Conservation (phyloP, 2,888 invertebrate genomes). For the Aphodius sticticus region DNA sequence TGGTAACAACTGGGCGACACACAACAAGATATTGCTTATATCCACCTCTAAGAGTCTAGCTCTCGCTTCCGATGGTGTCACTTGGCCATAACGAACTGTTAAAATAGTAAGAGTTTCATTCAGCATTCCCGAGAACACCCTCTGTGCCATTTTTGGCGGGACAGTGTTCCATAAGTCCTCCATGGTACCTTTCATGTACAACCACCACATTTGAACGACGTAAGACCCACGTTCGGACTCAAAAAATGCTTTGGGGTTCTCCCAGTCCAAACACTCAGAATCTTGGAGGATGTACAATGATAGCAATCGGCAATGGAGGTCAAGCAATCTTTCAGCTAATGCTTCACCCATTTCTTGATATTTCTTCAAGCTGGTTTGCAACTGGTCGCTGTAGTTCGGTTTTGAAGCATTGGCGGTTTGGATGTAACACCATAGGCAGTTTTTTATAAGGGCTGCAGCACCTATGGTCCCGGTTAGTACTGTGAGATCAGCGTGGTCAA, state of each 20-base stretch:
- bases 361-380: slow-evolving; percentile 71
- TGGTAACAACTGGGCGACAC: slow-evolving; percentile 77
- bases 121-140: slow-evolving; percentile 84
- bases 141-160: slow-evolving; percentile 88
- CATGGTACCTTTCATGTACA: slow-evolving; percentile 84
- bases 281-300: slow-evolving; percentile 84
- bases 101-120: slow-evolving; percentile 85
- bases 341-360: slow-evolving; percentile 87
- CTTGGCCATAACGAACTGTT: slow-evolving; percentile 81
- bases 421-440: slow-evolving; percentile 80
- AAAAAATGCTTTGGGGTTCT: slow-evolving; percentile 70
- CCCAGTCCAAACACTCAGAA: slow-evolving; percentile 80
- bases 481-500: slow-evolving; percentile 84
- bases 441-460: slow-evolving; percentile 80
- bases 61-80: slow-evolving; percentile 69
- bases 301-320: slow-evolving; percentile 80
- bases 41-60: slow-evolving; percentile 72
- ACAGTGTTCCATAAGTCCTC: slow-evolving; percentile 87
- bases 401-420: slow-evolving; percentile 62
- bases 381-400: slow-evolving; percentile 43
- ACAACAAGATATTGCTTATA: slow-evolving; percentile 78
- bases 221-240: slow-evolving; percentile 82
- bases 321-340: slow-evolving; percentile 80
- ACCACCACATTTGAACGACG: slow-evolving; percentile 88
- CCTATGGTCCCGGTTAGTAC: slow-evolving; percentile 84